phyloP scores from a whole-genome alignment of 2,888 invertebrate species.

The Silvanus unidentatus region DNA sequence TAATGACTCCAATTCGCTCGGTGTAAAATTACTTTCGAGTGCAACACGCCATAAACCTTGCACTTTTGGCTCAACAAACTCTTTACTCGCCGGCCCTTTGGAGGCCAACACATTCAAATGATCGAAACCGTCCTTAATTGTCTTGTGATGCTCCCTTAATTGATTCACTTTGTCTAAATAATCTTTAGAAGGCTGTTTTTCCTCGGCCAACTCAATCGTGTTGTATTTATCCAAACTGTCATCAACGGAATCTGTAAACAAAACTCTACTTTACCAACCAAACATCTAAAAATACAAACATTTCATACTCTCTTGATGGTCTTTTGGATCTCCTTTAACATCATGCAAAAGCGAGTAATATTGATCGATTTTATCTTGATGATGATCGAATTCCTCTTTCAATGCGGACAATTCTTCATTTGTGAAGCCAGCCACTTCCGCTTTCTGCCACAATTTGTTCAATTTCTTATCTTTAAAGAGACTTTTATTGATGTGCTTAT shows the following conservation, averaged over 20 bases:
- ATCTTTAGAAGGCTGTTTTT: slow-evolving; percentile 56
- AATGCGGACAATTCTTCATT: slow-evolving; percentile 74
- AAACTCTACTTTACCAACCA: slow-evolving; percentile 2
- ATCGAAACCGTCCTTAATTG: slow-evolving; percentile 73
- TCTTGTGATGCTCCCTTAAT: slow-evolving; percentile 67
- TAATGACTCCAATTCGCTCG: slow-evolving; percentile 75
- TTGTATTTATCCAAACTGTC: slow-evolving; percentile 70
- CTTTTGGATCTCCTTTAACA: slow-evolving; percentile 55
- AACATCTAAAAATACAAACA: slow-evolving; percentile 30
- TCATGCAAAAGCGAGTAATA: slow-evolving; percentile 75
- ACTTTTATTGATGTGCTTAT: slow-evolving; percentile 65
- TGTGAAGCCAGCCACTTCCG: slow-evolving; percentile 81
- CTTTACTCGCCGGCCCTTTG: slow-evolving; percentile 72
- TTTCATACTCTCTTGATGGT: slow-evolving; percentile 59
- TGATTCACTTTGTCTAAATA: slow-evolving; percentile 63
- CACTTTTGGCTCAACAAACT: slow-evolving; percentile 88
- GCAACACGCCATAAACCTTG: slow-evolving; percentile 84
- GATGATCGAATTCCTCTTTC: slow-evolving; percentile 84
- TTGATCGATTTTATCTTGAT: slow-evolving; percentile 88
- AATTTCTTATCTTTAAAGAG: slow-evolving; percentile 86
- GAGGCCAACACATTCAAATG: slow-evolving; percentile 67
- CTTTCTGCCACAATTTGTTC: slow-evolving; percentile 84
- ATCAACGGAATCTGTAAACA: slow-evolving; percentile 60
- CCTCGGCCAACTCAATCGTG: slow-evolving; percentile 55
- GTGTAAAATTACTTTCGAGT: slow-evolving; percentile 69